These are phyloP conservation scores for Tenthredo notha DNA, from an alignment of 2,888 invertebrate species.

Conservation along the genomic window DNA sequence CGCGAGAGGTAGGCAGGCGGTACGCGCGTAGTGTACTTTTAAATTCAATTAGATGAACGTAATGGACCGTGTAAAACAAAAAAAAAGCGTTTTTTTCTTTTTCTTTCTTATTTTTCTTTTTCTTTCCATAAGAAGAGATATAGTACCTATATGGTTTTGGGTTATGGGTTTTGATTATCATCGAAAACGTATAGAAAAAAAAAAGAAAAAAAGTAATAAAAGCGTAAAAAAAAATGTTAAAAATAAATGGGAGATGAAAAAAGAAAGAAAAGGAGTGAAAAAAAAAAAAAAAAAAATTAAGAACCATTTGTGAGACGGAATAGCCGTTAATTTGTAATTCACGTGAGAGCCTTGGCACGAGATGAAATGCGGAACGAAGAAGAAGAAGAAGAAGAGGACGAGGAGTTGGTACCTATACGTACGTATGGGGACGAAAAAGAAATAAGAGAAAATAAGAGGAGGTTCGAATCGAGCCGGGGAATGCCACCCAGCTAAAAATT, in stretches of 20 bases:
- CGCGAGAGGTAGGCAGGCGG: not conserved
- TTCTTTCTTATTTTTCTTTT: too few species aligned
- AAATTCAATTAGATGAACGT: not conserved
- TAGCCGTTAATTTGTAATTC: conserved; percentile 31
- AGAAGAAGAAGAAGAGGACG: conserved; percentile 40
- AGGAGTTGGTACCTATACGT: conserved; percentile 52
- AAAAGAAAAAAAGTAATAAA: not conserved
- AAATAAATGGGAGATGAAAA: not conserved
- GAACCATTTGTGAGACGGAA: conserved; percentile 22
- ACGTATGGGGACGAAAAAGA: conserved; percentile 58
- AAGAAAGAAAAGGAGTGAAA: too few species aligned
- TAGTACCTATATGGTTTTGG: too few species aligned
- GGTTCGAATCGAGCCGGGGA: conserved; percentile 56
- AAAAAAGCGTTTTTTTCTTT: not conserved
- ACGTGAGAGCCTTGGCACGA: not conserved
- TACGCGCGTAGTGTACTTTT: not conserved
- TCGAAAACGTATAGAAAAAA: not conserved
- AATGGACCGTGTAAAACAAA: not conserved
- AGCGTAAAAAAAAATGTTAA: not conserved
- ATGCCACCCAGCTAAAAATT: conserved; percentile 77
- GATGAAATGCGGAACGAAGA: conserved; percentile 18
- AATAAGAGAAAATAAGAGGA: conserved; percentile 56
- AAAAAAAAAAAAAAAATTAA: not conserved
- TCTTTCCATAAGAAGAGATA: too few species aligned
- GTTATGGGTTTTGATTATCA: not conserved